Evolutionary conservation across 2,888 invertebrate genomes (phyloP), one percentile per base, ranked within the genome.

Genomic region (Masnerella sp.): DNA sequence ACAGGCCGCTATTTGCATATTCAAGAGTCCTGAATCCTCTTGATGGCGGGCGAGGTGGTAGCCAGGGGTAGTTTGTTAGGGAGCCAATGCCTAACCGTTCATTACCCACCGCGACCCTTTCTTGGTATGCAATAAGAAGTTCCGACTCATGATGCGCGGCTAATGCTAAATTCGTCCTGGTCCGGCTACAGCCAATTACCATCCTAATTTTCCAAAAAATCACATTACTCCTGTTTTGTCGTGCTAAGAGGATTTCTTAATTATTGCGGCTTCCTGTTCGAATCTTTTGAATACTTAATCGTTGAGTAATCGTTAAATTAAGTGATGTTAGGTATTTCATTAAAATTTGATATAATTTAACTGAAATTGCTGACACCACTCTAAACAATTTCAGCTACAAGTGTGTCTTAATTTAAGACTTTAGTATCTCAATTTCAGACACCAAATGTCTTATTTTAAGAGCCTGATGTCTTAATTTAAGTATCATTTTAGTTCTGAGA

Each of bases 1-100:
- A 78, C 79, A 79, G 79, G 75, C 77, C 72, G 70, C 76, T 58
- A 80, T 82, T 81, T 82, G 81, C 82, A 82, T 83, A 83, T 83
- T 82, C 82, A 81, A 81, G 80, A 79, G 79, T 75, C 77, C 80
- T 80, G 81, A 80, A 82, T 82, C 80, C 80, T 79, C 76, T 72
- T 74, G 79, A 74, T 71, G 77, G 75, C 58, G 68, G 62, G 68
- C 59, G 58, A 69, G 77, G 20, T 40, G 71, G 68, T 65, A 61
- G 70, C 65, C 67, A 58, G 64, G 75, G 74, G 77, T 78, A 75
- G 75, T 78, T 78, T 77, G 78, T 77, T 75, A 74, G 74, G 74
- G 76, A 79, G 76, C 75, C 75, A 79, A 80, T 81, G 79, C 75
- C 81, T 75, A 80, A 81, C 79, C 78, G 81, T 82, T 82, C 80